These are phyloP conservation scores for Drosophila infuscata DNA, from an alignment of 2,888 invertebrate genomes.

Conservation along the genomic window DNA sequence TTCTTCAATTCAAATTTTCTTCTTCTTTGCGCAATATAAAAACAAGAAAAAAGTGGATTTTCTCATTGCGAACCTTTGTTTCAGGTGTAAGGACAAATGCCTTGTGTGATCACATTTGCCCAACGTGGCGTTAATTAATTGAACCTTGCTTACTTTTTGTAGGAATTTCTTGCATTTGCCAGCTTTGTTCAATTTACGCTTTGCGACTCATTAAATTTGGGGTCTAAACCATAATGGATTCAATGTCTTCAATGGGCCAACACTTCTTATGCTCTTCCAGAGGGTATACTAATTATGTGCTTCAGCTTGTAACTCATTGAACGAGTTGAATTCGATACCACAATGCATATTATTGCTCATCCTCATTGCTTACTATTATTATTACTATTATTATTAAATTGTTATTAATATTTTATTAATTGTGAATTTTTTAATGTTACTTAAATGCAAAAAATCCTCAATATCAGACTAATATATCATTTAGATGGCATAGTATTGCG, in stretches of 20 bases:
- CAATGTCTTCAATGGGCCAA: not conserved
- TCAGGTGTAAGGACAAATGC: not conserved
- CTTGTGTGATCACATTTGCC: not conserved
- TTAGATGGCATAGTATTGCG: not conserved
- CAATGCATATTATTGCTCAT: not conserved
- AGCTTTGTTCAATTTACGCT: slow-evolving; percentile 28
- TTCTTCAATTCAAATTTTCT: not conserved
- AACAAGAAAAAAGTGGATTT: not conserved
- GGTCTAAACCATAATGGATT: slow-evolving; percentile 18
- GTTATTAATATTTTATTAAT: not conserved
- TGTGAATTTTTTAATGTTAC: not conserved
- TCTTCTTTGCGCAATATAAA: not conserved
- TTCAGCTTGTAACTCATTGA: not conserved
- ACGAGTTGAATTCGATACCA: not conserved
- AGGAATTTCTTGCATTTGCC: not conserved
- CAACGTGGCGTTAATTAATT: slow-evolving; percentile 6
- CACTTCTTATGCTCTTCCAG: not conserved
- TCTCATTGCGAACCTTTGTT: too few relatives aligned
- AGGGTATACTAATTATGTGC: not conserved
- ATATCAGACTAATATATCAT: not conserved
- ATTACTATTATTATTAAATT: not conserved
- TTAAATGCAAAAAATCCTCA: not conserved
- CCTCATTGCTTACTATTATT: not conserved
- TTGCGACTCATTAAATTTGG: slow-evolving; percentile 52
- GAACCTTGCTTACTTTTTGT: slow-evolving; percentile 1